A percentile compares a stretch with the other conserved stretches of the same genome.
Conservation (phyloP, 2,113 vertebrate species). For the Neolamprologus longior region DNA sequence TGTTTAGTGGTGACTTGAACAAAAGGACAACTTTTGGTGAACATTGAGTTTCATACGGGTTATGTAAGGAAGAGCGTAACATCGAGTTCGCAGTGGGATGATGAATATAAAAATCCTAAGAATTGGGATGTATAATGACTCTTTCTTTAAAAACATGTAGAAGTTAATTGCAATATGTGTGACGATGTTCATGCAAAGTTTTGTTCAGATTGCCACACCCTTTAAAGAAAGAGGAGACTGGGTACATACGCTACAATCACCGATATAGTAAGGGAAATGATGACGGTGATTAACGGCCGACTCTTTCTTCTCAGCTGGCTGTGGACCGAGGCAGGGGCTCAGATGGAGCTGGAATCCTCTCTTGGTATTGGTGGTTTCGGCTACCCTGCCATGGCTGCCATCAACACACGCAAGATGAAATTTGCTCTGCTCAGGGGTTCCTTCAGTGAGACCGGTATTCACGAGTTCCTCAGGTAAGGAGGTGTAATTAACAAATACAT, state of each 20-base stretch:
- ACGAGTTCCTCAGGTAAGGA: constrained; percentile 73
- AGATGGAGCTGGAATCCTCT: constrained; percentile 83
- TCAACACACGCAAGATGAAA: constrained; percentile 95
- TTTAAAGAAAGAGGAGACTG: not conserved
- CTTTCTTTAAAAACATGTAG: not conserved
- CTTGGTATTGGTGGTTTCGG: constrained; percentile 96
- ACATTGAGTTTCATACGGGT: not conserved
- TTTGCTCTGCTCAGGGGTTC: constrained; percentile 91
- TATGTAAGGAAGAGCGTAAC: not conserved
- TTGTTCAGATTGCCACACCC: not conserved
- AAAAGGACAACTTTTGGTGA: not conserved
- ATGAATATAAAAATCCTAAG: not conserved
- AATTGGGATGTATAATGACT: not conserved
- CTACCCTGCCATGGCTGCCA: constrained; percentile 94
- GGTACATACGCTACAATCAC: not conserved
- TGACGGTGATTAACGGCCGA: not conserved
- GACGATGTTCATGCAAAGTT: not conserved
- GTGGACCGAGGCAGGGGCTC: constrained; percentile 91
- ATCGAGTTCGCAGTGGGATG: not conserved
- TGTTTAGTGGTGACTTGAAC: not conserved
- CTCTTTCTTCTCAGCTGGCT: constrained; percentile 63
- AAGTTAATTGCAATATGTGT: not conserved
- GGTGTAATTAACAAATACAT: not conserved
- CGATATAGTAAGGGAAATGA: not conserved
- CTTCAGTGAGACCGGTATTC: constrained; percentile 83